Evolutionary conservation across 2,113 vertebrate species (phyloP).

Genomic region (Zeus faber): DNA sequence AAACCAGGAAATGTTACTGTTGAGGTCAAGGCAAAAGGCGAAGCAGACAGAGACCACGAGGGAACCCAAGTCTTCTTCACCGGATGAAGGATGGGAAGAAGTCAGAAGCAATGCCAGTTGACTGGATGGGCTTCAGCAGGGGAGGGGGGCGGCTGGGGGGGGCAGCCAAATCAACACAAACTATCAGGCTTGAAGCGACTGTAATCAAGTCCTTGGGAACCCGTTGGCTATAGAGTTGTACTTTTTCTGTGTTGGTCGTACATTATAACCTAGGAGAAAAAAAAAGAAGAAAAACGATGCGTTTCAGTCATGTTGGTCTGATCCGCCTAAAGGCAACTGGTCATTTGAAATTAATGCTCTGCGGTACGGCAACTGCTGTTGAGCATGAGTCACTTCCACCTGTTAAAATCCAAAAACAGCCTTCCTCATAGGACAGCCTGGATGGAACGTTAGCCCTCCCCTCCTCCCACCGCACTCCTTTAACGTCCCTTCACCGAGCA

Average conservation of each 20-base stretch:
- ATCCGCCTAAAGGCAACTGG: background rate
- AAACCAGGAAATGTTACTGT: constrained; percentile 53
- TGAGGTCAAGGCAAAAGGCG: constrained; percentile 49
- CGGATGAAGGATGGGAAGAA: constrained; percentile 50
- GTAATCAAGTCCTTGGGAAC: constrained; percentile 89
- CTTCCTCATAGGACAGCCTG: background rate
- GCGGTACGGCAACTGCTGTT: constrained; percentile 8
- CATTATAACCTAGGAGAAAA: constrained; percentile 86
- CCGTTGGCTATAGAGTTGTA: constrained; percentile 93
- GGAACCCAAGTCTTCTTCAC: constrained; percentile 58
- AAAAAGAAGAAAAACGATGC: constrained; percentile 1
- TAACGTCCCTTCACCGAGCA: background rate
- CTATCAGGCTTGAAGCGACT: constrained; percentile 96
- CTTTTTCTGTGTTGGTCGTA: constrained; percentile 92
- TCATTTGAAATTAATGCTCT: constrained; percentile 5
- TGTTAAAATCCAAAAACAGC: constrained; percentile 12
- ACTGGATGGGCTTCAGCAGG: constrained; percentile 53
- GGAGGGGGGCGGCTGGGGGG: constrained; percentile 52
- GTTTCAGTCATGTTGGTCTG: background rate
- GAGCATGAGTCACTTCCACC: constrained; percentile 24
- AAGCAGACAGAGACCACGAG: constrained; percentile 57
- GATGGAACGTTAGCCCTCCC: background rate
- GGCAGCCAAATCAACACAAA: constrained; percentile 81
- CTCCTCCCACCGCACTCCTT: background rate
- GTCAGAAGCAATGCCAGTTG: constrained; percentile 74